Conservation (phyloP, 2,888 invertebrate genomes). For the Caenorhabditis drosophilae region DNA sequence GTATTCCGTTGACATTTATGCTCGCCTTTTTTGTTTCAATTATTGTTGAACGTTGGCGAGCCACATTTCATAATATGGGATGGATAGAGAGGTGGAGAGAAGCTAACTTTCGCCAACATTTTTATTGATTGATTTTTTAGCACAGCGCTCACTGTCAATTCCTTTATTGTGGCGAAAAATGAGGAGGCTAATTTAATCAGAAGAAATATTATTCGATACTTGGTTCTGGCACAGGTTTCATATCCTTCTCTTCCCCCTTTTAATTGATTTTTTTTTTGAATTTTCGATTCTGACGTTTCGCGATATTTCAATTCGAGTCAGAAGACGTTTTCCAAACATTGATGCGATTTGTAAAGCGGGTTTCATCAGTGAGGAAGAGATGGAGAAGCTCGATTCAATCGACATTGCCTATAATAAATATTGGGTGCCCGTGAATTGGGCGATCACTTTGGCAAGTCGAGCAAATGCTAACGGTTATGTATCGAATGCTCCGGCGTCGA, state of each 20-base stretch:
- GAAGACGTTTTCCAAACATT: conserved; percentile 54
- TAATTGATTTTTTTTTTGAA: conserved; percentile 8
- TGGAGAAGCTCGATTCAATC: conserved; percentile 36
- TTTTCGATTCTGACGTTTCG: conserved; percentile 58
- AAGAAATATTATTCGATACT: conserved; percentile 43
- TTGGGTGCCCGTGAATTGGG: conserved; percentile 66
- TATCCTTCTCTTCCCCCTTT: not conserved
- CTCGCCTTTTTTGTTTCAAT: conserved; percentile 59
- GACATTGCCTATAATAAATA: conserved; percentile 57
- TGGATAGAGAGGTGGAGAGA: conserved; percentile 42
- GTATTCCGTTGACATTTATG: conserved; percentile 57
- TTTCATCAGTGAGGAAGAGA: conserved; percentile 38
- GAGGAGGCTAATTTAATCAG: conserved; percentile 36
- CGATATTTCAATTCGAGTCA: conserved; percentile 58
- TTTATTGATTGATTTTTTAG: conserved; percentile 14
- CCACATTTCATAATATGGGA: conserved; percentile 44
- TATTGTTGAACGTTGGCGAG: conserved; percentile 50
- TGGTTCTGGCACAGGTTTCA: conserved; percentile 35
- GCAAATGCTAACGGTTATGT: conserved; percentile 27
- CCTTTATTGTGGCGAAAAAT: conserved; percentile 34
- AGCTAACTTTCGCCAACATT: too few species aligned
- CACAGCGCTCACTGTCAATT: conserved; percentile 38
- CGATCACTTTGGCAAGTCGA: conserved; percentile 24
- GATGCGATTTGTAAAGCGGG: conserved; percentile 47
- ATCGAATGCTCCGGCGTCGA: conserved; percentile 11